Base-by-base conservation (phyloP, 64 coral and sea anemone genomes). In the Pachyseris speciosa region DNA sequence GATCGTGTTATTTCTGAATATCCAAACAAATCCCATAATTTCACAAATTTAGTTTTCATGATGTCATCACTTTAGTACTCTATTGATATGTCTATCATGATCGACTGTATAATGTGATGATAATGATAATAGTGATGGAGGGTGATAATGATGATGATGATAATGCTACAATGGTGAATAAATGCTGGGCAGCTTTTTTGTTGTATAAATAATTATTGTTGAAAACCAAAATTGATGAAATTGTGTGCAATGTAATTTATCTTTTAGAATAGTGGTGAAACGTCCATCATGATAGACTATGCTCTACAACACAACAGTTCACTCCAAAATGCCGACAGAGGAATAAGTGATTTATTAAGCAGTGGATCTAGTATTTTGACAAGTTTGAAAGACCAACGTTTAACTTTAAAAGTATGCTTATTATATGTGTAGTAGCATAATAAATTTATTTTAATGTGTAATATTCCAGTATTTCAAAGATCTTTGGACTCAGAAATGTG, bases 271-370 rank as follows among this genome's bases (percentile, higher is more conserved):
- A 98, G 93, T 86, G 93, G 96, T 39, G 96, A 98, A 37, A 95
- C 96, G 72, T 98, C 96, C 37, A 93, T 98, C 3, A 86, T 98
- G 90, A 98, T 98, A 65, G 96, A 98, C 64, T 93, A 95, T 92
- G 96, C 96, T 1, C 80, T 98, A 22, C 96, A 98, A 65, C 96
- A 98, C 31, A 98, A 98, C 81, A 95, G 93, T 22, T 80, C 93
- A 1, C 80, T 98, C 17, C 96, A 98, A 72, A 95, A 95, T 86
- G 96, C 96, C 37, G 83, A 89, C 42, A 75, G 75, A 92, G 89
- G 94, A 66, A 88, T 98, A 30, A 90, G 95, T 89, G 84, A 98
- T 50, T 53, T 98, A 78, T 29, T 98, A 37, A 85, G 89, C 19
- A 95, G 96, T 86, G 96, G 96, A 9, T 95, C 93, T n/a, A 95